phyloP scores from a whole-genome alignment of 2,113 vertebrate genomes.

The Clarias magur region DNA sequence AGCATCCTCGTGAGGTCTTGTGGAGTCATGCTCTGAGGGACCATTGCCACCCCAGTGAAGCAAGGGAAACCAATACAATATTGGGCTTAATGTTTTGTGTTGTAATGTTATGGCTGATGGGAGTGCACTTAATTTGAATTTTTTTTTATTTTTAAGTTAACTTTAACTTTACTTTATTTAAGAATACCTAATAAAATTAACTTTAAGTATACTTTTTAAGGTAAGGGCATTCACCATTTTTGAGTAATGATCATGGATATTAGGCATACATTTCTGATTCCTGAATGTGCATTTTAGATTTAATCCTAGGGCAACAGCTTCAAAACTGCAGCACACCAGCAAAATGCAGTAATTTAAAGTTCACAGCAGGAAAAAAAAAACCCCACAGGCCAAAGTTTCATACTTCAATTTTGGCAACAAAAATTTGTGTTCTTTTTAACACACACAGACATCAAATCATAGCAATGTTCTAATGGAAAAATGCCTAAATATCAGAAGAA shows the following conservation, averaged over 20 bases:
- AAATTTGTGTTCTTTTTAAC: not conserved
- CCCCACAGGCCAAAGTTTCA: not conserved
- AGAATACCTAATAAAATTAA: too few relatives aligned
- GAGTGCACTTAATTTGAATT: too few relatives aligned
- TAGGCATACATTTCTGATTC: not conserved
- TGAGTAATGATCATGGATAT: not conserved
- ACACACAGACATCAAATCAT: not conserved
- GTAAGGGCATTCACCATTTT: not conserved
- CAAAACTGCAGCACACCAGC: not conserved
- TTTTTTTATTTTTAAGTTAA: too few relatives aligned
- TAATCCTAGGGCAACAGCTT: not conserved
- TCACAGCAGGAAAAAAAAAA: not conserved
- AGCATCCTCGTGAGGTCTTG: too few relatives aligned
- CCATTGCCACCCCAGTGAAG: too few relatives aligned
- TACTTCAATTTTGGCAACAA: constrained; percentile 1
- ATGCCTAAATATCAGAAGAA: not conserved
- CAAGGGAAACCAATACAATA: too few relatives aligned
- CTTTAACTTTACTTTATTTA: too few relatives aligned
- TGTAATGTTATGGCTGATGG: too few relatives aligned
- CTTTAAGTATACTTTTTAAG: too few relatives aligned
- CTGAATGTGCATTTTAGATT: not conserved
- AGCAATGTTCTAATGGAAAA: not conserved
- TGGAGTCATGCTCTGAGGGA: too few relatives aligned
- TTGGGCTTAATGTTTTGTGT: too few relatives aligned
- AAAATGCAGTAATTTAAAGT: not conserved